Percentiles rank a stretch among this genome's conserved stretches.
phyloP scores from a whole-genome alignment of 1,140 invertebrate species.

The Brachionus manjavacas region DNA sequence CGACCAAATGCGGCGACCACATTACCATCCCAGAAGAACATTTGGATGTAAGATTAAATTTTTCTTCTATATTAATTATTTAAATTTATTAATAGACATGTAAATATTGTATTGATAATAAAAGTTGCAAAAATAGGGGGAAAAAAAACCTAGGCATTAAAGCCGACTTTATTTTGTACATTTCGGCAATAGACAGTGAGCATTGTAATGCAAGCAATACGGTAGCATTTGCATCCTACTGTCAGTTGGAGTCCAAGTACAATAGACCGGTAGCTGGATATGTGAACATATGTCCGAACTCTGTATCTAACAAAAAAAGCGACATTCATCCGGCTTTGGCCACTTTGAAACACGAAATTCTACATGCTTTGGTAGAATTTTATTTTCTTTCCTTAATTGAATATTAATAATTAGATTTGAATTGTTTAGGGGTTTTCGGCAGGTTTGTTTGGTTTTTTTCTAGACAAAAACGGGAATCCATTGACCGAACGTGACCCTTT shows the following conservation, averaged over 20 bases:
- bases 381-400: too few species aligned
- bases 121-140: slow-evolving; percentile 23
- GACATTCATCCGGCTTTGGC: slow-evolving; percentile 86
- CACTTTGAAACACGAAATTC: slow-evolving; percentile 96
- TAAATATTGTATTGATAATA: slow-evolving; percentile 45
- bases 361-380: slow-evolving; percentile 73
- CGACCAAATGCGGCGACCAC: slow-evolving; percentile 82
- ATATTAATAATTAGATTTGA: too few species aligned
- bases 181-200: slow-evolving; percentile 85
- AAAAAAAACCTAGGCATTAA: slow-evolving; percentile 60
- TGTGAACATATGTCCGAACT: slow-evolving; percentile 93
- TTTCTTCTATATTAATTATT: neutral
- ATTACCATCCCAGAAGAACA: slow-evolving; percentile 82
- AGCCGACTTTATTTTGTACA: slow-evolving; percentile 93
- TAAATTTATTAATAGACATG: slow-evolving; percentile 46
- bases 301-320: slow-evolving; percentile 82
- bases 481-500: slow-evolving; percentile 67
- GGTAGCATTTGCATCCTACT: slow-evolving; percentile 94
- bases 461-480: slow-evolving; percentile 77
- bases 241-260: slow-evolving; percentile 85
- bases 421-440: slow-evolving; percentile 74
- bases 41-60: slow-evolving; percentile 68
- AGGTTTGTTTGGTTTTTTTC: slow-evolving; percentile 85
- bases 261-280: slow-evolving; percentile 95
- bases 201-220: slow-evolving; percentile 75